A percentile compares a stretch with the other conserved stretches of the same genome.
These are phyloP conservation scores for Diarsia dahlii DNA, from an alignment of 2,888 invertebrate genomes.

Conservation along the genomic window DNA sequence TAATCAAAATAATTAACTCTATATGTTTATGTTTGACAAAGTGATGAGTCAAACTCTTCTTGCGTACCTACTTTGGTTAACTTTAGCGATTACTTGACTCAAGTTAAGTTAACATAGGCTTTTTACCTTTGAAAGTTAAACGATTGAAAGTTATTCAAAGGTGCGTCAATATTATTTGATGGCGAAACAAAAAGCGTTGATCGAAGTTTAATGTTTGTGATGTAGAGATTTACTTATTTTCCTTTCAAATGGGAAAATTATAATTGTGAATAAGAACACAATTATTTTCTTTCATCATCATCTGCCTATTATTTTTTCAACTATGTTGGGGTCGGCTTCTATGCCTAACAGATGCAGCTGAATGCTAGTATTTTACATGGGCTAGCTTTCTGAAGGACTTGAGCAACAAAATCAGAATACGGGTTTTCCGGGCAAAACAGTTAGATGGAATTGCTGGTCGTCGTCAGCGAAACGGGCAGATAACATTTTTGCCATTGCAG, in stretches of 20 bases:
- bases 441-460: no score
- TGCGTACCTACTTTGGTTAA: constrained; percentile 27
- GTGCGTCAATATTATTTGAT: constrained; percentile 9
- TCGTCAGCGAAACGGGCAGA: no score
- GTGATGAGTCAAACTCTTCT: constrained; percentile 45
- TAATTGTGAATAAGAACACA: no score
- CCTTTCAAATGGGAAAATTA: neutral
- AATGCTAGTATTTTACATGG: no score
- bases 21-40: constrained; percentile 37
- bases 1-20: constrained; percentile 36
- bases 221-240: neutral
- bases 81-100: constrained; percentile 23
- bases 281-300: no score
- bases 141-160: constrained; percentile 38
- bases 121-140: constrained; percentile 44
- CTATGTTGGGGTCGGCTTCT: no score
- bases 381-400: no score
- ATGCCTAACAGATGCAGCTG: no score
- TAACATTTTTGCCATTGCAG: no score
- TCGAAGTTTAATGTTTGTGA: neutral
- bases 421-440: no score
- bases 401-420: no score
- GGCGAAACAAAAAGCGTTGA: neutral
- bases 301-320: no score
- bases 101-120: constrained; percentile 20